These are phyloP conservation scores for Pipa parva DNA, from an alignment of 2,113 vertebrate species.

Conservation along the genomic window DNA sequence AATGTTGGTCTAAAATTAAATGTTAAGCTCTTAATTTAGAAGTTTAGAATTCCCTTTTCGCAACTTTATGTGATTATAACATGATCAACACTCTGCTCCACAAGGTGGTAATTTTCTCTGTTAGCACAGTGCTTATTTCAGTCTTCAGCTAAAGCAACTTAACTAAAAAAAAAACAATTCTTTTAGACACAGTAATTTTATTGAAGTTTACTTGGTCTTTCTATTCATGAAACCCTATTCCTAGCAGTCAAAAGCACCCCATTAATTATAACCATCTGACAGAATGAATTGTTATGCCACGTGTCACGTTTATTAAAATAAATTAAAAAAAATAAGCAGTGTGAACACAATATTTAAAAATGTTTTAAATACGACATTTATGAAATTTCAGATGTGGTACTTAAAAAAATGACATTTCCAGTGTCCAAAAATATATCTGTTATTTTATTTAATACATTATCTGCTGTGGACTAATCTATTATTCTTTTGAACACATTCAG, in stretches of 20 bases:
- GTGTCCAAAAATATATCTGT: background rate
- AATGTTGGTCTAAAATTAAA: no score
- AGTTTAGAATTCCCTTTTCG: background rate
- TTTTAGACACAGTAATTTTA: background rate
- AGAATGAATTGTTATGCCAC: background rate
- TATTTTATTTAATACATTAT: background rate
- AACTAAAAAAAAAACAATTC: background rate
- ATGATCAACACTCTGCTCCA: background rate
- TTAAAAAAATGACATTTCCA: background rate
- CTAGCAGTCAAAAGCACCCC: background rate
- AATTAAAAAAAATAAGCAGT: no score
- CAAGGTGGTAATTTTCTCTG: conserved; percentile 4
- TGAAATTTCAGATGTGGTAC: background rate
- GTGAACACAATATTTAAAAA: background rate
- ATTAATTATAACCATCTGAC: background rate
- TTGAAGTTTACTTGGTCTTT: background rate
- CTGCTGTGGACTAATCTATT: background rate
- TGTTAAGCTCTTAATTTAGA: conserved; percentile 5
- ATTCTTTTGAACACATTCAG: conserved; percentile 3
- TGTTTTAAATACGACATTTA: background rate
- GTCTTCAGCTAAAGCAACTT: background rate
- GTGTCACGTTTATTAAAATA: no score
- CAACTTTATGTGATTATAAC: background rate
- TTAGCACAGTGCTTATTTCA: background rate
- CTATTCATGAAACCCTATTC: background rate